Percentiles rank a stretch among this genome's conserved stretches.
phyloP scores from a whole-genome alignment of 2,888 invertebrate species.

The Oxystoma pomonae region DNA sequence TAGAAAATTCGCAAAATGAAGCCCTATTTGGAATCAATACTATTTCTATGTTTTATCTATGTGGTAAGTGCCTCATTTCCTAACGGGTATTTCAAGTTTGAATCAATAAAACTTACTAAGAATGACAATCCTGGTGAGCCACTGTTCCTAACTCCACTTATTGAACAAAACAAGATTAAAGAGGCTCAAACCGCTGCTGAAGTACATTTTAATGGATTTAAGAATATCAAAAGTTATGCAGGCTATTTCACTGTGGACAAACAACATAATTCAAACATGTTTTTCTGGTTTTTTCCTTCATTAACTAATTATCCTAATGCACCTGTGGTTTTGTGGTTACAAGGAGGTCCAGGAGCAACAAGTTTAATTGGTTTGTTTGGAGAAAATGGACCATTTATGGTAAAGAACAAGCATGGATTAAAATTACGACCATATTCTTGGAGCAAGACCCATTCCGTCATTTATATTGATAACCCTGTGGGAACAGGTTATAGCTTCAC shows the following conservation, averaged over 20 bases:
- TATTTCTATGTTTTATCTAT: background rate
- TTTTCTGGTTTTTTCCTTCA: constrained; percentile 91
- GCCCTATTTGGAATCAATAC: too few relatives aligned
- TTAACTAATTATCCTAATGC: constrained; percentile 53
- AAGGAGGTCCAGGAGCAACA: constrained; percentile 81
- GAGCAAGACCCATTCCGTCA: constrained; percentile 71
- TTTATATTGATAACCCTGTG: constrained; percentile 92
- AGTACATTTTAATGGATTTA: constrained; percentile 57
- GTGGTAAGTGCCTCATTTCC: constrained; percentile 22
- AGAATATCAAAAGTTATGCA: constrained; percentile 64
- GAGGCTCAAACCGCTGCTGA: constrained; percentile 54
- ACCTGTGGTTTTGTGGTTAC: constrained; percentile 78
- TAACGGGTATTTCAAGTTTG: constrained; percentile 28
- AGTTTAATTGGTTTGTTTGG: constrained; percentile 77
- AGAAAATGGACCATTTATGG: constrained; percentile 68
- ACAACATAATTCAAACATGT: constrained; percentile 72
- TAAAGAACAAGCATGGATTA: constrained; percentile 46
- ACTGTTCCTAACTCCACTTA: constrained; percentile 69
- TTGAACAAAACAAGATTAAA: constrained; percentile 66
- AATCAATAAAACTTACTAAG: constrained; percentile 18
- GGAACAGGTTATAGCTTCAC: constrained; percentile 87
- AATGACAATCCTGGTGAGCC: constrained; percentile 53
- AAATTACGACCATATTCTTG: constrained; percentile 70
- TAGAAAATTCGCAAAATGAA: too few relatives aligned
- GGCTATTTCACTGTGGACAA: constrained; percentile 83